Conservation (phyloP, 1,140 invertebrate genomes). For the Melanaphis sacchari region DNA sequence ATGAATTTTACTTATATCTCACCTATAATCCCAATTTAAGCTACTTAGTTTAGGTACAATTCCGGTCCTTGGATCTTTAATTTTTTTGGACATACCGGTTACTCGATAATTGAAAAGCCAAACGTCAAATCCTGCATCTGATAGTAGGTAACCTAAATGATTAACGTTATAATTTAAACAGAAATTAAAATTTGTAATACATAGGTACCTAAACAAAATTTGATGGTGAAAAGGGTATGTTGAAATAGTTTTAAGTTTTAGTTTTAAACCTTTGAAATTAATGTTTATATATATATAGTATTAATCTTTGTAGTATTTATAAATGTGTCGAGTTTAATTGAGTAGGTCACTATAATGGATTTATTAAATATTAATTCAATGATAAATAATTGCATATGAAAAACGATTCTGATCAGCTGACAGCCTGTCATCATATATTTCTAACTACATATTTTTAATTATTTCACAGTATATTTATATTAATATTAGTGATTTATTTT, state of each 20-base stretch:
- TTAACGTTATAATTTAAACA: background rate
- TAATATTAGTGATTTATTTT: background rate
- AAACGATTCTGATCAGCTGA: too few relatives aligned
- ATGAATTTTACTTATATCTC: background rate
- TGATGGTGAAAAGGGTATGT: background rate
- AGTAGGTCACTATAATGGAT: too few relatives aligned
- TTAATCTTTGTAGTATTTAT: too few relatives aligned
- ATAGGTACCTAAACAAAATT: background rate
- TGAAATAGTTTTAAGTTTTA: background rate
- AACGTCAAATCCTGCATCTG: constrained; percentile 66
- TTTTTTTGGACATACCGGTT: constrained; percentile 40
- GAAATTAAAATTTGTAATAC: background rate
- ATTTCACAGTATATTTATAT: background rate
- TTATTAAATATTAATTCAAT: too few relatives aligned
- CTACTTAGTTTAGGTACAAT: background rate
- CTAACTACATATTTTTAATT: too few relatives aligned
- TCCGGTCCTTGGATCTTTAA: constrained; percentile 30
- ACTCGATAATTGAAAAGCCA: constrained; percentile 67
- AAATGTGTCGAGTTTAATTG: too few relatives aligned
- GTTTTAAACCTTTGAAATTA: background rate
- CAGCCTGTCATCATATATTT: too few relatives aligned
- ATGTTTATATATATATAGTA: background rate
- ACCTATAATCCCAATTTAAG: constrained; percentile 51
- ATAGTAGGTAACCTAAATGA: constrained; percentile 10
- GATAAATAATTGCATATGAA: too few relatives aligned